Evolutionary conservation across 2,113 vertebrate genomes (phyloP), one percentile per base, ranked within the genome.

Genomic region (Amblyopsis rosae): DNA sequence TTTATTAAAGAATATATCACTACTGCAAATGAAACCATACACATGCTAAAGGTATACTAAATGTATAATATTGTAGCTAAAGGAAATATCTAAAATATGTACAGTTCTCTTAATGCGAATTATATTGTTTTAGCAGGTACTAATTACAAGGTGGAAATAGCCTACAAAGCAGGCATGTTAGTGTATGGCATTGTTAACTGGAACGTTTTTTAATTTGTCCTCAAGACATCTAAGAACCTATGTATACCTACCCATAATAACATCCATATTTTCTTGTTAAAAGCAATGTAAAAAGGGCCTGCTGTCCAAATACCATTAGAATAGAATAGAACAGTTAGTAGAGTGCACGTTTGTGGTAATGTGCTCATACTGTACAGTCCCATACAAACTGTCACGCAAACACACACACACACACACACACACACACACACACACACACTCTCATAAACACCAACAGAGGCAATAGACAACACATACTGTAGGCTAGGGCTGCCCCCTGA

Each of bases 261-360:
- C 4, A 5, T 41, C 7, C 35, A 41, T 41, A 3, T 41, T 41
- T 41, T 41, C 35, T 41, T 41, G 35, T 41, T 41, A 6, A 41
- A 41, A 41, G 35, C 7, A 8, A 41, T 41, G 35, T 41, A 8
- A 41, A 41, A 41, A 41, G 7, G 35, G 35, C 35, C 35, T 41
- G 54, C n/a, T 75, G 68, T 67, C 48, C 72, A 77, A 65, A 80
- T 70, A 81, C 49, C 54, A 83, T 86, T 83, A 74, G 58, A 80
- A 64, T 66, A 69, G 19, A 19, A 19, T 26, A 26, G 26, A 71
- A 79, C 72, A 82, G 80, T 80, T 80, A 19, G 80, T 26, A 26
- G 82, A 75, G 72, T 72, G 71, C 73, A 5, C 74, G 26, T 47
- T 62, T 73, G 80, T 73, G 67, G 67, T 64, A 56, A 26, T 48